phyloP scores from a whole-genome alignment of 2,113 vertebrate genomes.

The Gymnobelideus leadbeateri region DNA sequence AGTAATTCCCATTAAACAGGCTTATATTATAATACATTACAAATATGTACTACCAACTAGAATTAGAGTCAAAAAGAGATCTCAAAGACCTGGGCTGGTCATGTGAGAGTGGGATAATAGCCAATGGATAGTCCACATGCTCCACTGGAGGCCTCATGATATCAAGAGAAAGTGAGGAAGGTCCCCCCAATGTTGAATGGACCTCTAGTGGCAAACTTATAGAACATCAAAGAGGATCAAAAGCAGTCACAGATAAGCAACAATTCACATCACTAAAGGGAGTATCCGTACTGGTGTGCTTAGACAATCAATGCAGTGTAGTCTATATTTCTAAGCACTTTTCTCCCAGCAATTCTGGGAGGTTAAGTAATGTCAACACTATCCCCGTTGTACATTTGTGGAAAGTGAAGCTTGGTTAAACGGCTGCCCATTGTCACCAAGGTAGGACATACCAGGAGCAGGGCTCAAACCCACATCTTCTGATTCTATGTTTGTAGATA shows the following conservation, averaged over 20 bases:
- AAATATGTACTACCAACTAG: background rate
- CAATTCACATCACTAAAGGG: background rate
- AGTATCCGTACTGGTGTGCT: background rate
- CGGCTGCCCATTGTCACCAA: background rate
- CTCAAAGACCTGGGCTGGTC: background rate
- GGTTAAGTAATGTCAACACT: background rate
- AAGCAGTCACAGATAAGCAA: background rate
- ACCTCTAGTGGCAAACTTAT: background rate
- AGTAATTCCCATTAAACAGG: background rate
- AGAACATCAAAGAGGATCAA: background rate
- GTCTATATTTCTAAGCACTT: background rate
- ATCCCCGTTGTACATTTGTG: background rate
- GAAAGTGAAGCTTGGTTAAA: background rate
- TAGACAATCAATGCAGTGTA: background rate
- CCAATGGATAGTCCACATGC: background rate
- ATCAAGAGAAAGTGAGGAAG: background rate
- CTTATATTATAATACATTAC: background rate
- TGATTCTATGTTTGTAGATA: background rate
- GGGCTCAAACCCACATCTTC: background rate
- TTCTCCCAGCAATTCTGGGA: background rate
- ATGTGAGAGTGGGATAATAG: background rate
- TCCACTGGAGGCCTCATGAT: background rate
- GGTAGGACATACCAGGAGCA: background rate
- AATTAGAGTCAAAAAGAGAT: background rate
- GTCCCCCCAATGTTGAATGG: background rate